These are phyloP conservation scores for Rhopalosiphum padi DNA, from an alignment of 1,140 invertebrate genomes.

Conservation along the genomic window DNA sequence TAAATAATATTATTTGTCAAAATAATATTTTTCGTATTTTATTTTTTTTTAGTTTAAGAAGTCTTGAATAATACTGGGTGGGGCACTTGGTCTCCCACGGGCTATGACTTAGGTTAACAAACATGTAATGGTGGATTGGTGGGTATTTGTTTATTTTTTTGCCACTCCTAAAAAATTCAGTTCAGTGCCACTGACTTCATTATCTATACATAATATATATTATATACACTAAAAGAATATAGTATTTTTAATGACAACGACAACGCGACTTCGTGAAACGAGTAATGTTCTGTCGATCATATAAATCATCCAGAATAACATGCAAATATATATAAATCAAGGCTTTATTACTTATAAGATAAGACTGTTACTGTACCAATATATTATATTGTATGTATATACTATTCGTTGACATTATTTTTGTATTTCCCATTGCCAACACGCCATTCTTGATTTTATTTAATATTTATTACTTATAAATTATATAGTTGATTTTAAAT, in stretches of 20 bases:
- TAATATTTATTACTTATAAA: not conserved
- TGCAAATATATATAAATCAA: constrained; percentile 2
- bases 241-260: not conserved
- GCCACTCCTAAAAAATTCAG: not conserved
- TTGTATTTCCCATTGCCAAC: not conserved
- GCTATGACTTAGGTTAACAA: not conserved
- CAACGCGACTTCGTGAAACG: not conserved
- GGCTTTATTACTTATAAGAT: not conserved
- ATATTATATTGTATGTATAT: not conserved
- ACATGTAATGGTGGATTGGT: not conserved
- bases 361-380: not conserved
- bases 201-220: not conserved
- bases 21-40: not conserved
- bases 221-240: not conserved
- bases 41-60: too few species aligned
- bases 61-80: too few species aligned
- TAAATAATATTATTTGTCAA: not conserved
- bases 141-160: not conserved
- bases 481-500: not conserved
- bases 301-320: not conserved
- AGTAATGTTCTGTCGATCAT: not conserved
- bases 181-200: not conserved
- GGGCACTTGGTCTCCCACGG: not conserved
- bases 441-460: not conserved
- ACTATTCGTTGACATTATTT: not conserved